Evolutionary conservation across 2,113 vertebrate genomes (phyloP), one percentile per base, ranked within the genome.

Genomic region (Aptenodytes forsteri): DNA sequence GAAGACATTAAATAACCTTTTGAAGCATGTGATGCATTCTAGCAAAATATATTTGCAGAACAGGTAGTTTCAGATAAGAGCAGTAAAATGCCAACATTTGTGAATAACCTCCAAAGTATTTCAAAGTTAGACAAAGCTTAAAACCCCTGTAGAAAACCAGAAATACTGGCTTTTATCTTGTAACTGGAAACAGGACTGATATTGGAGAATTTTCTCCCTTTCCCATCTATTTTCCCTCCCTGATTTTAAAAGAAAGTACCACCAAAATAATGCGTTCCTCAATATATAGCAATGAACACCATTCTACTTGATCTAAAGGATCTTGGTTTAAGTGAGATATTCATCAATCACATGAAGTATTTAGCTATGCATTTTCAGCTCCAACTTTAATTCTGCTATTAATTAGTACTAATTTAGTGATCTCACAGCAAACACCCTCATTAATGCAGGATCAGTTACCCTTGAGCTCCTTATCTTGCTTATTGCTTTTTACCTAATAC

Each of bases 1-100:
- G 76, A 94, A 95, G 86, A 90, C 66, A 88, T 91, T 97, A 95
- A 97, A 96, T 95, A 96, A 95, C 69, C 49, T 95, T 94, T 95
- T 81, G 83, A 97, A 90, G 86, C 61, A 92, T 93, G 91, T 64
- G 84, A 55, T 85, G 59, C 66, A 72, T 86, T 95, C 87, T 73
- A 76, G 56, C n/a, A 77, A 91, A 92, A 91, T 75, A 13, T 86
- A 91, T 91, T 93, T 96, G 62, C 77, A 87, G 86, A 94, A 59
- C 12, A 65, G 64, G 67, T 83, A 92, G 78, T 93, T 87, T 94
- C 87, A 81, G 80, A 70, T 93, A 95, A 96, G 46, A 77, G 58
- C 56, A 96, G 71, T 88, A 96, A 94, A 92, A 87, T 93, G 62
- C 90, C 78, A 91, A 95, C 58, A 90, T 93, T 88, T 90, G 36